Conservation (phyloP, 2,888 invertebrate species). For the Meiosimyza platycephala region DNA sequence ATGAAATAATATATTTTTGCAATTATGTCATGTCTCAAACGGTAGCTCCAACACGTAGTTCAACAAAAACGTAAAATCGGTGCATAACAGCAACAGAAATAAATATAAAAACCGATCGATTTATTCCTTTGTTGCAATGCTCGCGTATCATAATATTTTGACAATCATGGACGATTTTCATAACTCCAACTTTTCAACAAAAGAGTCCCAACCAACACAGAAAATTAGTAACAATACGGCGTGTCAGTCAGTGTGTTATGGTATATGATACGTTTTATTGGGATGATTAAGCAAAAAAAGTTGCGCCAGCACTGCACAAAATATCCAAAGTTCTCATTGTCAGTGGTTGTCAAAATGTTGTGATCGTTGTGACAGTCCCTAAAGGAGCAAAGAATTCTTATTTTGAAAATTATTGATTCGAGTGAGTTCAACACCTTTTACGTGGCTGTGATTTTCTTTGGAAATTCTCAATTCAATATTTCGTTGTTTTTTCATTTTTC, state of each 20-base stretch:
- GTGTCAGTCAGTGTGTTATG: neutral
- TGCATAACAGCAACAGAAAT: neutral
- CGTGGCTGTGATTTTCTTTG: neutral
- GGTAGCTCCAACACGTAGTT: neutral
- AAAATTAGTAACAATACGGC: no score
- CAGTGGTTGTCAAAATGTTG: conserved; percentile 33
- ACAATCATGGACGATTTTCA: neutral
- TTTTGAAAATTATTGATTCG: neutral
- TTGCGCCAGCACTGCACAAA: no score
- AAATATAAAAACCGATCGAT: neutral
- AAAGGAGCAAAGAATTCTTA: neutral
- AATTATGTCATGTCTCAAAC: no score
- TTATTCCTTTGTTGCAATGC: no score
- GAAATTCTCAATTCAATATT: neutral
- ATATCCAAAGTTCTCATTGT: neutral
- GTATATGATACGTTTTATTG: neutral
- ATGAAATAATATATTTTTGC: no score
- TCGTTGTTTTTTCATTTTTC: neutral
- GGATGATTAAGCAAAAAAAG: conserved; percentile 31
- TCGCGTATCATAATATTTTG: no score
- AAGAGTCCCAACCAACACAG: no score
- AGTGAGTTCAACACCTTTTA: conserved; percentile 17
- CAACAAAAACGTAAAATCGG: neutral
- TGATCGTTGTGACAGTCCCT: conserved; percentile 24
- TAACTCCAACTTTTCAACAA: no score